Evolutionary conservation across 2,888 invertebrate genomes (phyloP).

Genomic region (Listrodromus nycthemerus): DNA sequence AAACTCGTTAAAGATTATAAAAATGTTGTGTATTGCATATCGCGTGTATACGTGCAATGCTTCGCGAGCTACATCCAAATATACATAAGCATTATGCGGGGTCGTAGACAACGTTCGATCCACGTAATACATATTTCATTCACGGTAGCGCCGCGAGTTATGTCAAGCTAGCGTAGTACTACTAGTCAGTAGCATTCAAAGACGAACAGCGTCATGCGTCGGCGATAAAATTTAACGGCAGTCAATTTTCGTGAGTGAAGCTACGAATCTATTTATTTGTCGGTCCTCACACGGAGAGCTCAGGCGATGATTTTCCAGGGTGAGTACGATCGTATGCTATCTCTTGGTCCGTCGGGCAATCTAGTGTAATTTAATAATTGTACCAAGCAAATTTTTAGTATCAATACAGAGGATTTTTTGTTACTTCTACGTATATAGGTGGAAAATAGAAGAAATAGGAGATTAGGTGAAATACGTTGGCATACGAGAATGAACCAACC

Average conservation of each 20-base stretch:
- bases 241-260: background rate
- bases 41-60: background rate
- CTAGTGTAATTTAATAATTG: background rate
- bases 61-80: background rate
- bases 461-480: too few species aligned
- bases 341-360: background rate
- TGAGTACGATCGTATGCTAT: background rate
- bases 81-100: background rate
- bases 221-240: background rate
- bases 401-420: too few species aligned
- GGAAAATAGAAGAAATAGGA: too few species aligned
- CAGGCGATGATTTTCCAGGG: background rate
- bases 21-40: background rate
- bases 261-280: background rate
- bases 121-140: constrained; percentile 59
- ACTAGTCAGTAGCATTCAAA: background rate
- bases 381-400: background rate
- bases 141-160: constrained; percentile 34
- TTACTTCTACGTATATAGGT: too few species aligned
- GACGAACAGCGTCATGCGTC: constrained; percentile 12
- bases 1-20: background rate
- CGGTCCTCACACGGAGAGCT: background rate
- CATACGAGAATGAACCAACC: too few species aligned
- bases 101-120: constrained; percentile 53
- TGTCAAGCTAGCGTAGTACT: constrained; percentile 14